Evolutionary conservation across 2,113 vertebrate genomes (phyloP).

Genomic region (Aegithalos caudatus): DNA sequence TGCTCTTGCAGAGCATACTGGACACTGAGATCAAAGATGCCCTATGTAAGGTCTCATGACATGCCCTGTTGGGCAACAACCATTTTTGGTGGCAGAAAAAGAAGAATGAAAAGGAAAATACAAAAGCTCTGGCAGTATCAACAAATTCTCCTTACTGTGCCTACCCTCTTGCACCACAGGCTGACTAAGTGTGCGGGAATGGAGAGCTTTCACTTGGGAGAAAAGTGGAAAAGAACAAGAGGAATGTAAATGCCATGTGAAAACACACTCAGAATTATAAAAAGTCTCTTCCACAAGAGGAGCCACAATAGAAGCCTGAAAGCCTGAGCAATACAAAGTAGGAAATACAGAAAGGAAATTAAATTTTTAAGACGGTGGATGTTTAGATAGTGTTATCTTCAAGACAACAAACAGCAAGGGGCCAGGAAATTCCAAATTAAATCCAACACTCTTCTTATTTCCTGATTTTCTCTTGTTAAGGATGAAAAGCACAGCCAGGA

Average conservation of each 20-base stretch:
- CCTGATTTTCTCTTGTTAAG: constrained; percentile 55
- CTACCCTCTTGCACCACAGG: neutral
- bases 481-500: constrained; percentile 17
- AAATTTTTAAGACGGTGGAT: constrained; percentile 31
- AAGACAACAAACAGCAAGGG: constrained; percentile 36
- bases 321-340: neutral
- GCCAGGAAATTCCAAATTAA: constrained; percentile 53
- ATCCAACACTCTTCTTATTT: constrained; percentile 47
- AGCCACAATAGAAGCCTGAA: neutral
- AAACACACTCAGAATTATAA: constrained; percentile 16
- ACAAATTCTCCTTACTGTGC: neutral
- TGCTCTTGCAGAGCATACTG: neutral
- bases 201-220: neutral
- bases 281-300: neutral
- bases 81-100: neutral
- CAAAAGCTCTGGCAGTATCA: neutral
- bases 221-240: constrained; percentile 3
- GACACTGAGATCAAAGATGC: neutral
- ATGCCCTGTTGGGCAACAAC: neutral
- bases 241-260: neutral
- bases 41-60: neutral
- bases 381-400: constrained; percentile 50
- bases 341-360: constrained; percentile 61
- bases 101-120: neutral
- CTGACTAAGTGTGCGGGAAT: neutral